These are phyloP conservation scores for Euphydryas editha DNA, from an alignment of 2,888 invertebrate species.

Conservation along the genomic window DNA sequence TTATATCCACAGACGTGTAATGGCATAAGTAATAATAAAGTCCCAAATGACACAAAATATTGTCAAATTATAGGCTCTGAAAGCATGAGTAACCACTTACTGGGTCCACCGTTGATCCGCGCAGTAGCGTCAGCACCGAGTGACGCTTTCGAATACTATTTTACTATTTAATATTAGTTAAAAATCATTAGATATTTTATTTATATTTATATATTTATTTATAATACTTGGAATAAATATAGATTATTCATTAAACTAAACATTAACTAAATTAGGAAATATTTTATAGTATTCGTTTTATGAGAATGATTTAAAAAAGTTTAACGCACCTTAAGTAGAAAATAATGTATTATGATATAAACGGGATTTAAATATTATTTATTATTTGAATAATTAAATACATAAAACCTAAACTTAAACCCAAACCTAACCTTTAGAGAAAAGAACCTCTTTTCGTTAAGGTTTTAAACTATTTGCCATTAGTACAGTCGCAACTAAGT, in stretches of 20 bases:
- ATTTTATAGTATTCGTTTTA: no score
- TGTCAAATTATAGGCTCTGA: conserved; percentile 83
- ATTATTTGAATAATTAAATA: no score
- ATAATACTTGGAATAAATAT: no score
- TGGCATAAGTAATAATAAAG: conserved; percentile 82
- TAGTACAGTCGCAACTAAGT: conserved; percentile 10
- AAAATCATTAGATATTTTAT: background rate
- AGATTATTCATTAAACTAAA: no score
- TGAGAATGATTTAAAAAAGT: no score
- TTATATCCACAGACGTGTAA: conserved; percentile 80
- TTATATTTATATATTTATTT: no score
- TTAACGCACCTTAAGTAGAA: no score
- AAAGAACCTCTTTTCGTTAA: background rate
- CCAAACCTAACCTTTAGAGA: background rate
- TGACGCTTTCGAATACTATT: background rate
- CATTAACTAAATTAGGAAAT: no score
- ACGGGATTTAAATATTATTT: no score
- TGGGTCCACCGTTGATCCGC: conserved; percentile 73
- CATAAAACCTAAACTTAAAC: no score
- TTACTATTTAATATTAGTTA: conserved; percentile 1
- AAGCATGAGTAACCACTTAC: conserved; percentile 82
- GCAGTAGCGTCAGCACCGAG: conserved; percentile 63
- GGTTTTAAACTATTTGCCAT: background rate
- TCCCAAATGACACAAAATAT: conserved; percentile 83
- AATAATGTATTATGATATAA: no score